These are phyloP conservation scores for Cosmia trapezina DNA, from an alignment of 2,888 invertebrate species.

Conservation along the genomic window DNA sequence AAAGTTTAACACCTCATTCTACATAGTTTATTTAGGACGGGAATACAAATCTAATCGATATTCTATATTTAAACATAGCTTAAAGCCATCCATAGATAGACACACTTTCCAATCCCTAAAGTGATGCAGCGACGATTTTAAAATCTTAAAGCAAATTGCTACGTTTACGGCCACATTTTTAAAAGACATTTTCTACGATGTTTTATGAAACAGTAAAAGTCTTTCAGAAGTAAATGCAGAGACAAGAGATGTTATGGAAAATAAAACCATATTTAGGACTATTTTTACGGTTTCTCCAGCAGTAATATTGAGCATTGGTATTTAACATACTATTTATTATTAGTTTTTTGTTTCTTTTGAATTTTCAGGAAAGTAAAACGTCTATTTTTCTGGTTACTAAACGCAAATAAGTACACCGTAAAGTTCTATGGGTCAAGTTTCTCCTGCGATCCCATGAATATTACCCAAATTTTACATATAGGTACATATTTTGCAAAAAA, in stretches of 20 bases:
- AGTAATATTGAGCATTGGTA: too few species aligned
- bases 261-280: not conserved
- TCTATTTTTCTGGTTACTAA: too few species aligned
- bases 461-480: too few species aligned
- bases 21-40: slow-evolving; percentile 52
- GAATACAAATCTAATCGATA: slow-evolving; percentile 54
- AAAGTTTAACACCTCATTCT: slow-evolving; percentile 31
- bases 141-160: slow-evolving; percentile 9
- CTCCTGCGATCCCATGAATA: too few species aligned
- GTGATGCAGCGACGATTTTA: not conserved
- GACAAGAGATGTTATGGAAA: not conserved
- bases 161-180: not conserved
- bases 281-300: not conserved
- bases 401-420: too few species aligned
- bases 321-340: too few species aligned
- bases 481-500: not conserved
- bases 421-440: too few species aligned
- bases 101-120: slow-evolving; percentile 8
- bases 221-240: slow-evolving; percentile 1
- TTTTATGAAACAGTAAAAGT: slow-evolving; percentile 5
- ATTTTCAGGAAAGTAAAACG: too few species aligned
- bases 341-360: too few species aligned
- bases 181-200: slow-evolving; percentile 12
- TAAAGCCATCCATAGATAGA: slow-evolving; percentile 8
- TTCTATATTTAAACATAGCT: slow-evolving; percentile 34